phyloP scores from a whole-genome alignment of 2,113 vertebrate genomes.

The Catagonus wagneri region DNA sequence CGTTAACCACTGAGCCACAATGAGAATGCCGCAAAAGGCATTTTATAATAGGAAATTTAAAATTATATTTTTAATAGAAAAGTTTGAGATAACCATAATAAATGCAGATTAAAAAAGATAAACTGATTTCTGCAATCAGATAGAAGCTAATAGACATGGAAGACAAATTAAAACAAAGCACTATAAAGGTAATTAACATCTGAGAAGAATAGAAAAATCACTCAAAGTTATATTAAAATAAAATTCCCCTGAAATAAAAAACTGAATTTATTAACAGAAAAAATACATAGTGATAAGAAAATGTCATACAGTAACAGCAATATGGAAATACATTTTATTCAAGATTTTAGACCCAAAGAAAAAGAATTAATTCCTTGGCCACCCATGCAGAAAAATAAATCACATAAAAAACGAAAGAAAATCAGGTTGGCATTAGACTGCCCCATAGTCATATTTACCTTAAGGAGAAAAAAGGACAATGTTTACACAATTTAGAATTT shows the following conservation, averaged over 20 bases:
- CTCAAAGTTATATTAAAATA: not conserved
- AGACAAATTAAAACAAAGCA: not conserved
- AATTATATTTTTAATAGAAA: not conserved
- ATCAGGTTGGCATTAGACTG: not conserved
- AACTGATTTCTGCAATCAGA: not conserved
- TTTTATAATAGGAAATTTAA: not conserved
- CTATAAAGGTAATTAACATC: constrained; percentile 1
- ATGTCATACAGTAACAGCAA: not conserved
- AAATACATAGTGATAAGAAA: constrained; percentile 10
- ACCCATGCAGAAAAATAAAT: constrained; percentile 3
- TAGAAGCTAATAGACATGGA: not conserved
- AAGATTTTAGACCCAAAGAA: not conserved
- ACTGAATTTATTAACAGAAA: not conserved
- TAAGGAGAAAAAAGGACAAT: not conserved
- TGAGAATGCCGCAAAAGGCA: too few relatives aligned
- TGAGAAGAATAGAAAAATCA: not conserved
- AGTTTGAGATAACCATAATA: not conserved
- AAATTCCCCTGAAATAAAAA: not conserved
- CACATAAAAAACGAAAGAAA: constrained; percentile 29
- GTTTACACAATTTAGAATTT: not conserved
- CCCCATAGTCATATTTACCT: not conserved
- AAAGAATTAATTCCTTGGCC: not conserved
- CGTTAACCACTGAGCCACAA: too few relatives aligned
- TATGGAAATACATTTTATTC: not conserved
- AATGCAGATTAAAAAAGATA: constrained; percentile 16